Conservation (phyloP, 2,113 vertebrate species). For the Glaucidium brasilianum region DNA sequence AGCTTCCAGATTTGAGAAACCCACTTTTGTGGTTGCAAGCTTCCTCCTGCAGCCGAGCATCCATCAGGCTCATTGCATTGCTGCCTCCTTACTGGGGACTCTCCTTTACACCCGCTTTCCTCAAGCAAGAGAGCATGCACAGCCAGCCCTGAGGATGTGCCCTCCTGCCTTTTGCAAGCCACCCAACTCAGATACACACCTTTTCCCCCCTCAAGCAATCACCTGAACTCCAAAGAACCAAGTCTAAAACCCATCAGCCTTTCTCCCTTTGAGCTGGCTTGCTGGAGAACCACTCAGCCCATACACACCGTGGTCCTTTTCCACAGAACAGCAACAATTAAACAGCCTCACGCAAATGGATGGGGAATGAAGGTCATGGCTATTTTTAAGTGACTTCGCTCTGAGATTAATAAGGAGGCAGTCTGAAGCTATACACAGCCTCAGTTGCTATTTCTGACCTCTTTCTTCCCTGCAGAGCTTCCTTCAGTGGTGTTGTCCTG, state of each 20-base stretch:
- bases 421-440: neutral
- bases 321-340: neutral
- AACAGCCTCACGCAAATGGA: neutral
- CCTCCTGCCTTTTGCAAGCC: neutral
- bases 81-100: neutral
- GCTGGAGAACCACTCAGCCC: neutral
- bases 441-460: neutral
- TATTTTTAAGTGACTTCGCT: neutral
- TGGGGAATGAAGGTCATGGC: neutral
- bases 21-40: neutral
- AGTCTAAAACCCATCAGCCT: neutral
- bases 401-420: neutral
- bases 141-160: too few species aligned
- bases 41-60: neutral
- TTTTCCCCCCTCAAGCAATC: fast-evolving
- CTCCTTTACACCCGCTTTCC: neutral
- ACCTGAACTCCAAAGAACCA: neutral
- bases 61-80: neutral
- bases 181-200: neutral
- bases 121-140: neutral
- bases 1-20: neutral
- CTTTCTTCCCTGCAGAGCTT: neutral
- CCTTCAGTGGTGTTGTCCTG: neutral
- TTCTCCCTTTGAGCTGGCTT: neutral
- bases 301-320: neutral